Percentiles rank a stretch among this genome's conserved stretches.
Conservation (phyloP, 1,140 invertebrate species). For the Hypsibius dujardini region DNA sequence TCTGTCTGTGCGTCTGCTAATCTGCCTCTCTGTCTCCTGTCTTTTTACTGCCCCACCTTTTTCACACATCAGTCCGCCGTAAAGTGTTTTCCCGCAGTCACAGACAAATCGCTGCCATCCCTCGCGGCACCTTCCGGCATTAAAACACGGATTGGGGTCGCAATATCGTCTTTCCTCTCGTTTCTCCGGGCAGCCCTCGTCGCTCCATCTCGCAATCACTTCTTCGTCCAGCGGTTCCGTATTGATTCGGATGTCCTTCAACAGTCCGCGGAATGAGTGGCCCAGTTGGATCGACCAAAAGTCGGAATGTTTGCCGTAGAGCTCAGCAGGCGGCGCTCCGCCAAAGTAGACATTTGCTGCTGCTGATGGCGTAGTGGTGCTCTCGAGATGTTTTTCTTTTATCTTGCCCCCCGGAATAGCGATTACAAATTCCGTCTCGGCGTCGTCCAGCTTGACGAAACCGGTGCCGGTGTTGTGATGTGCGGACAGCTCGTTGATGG, state of each 20-base stretch:
- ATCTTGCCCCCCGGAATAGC: neutral
- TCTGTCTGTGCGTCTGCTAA: no score
- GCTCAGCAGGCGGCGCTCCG: neutral
- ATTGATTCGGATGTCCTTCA: neutral
- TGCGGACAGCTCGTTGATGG: neutral
- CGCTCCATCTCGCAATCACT: neutral
- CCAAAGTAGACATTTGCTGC: no score
- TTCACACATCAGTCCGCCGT: conserved; percentile 73
- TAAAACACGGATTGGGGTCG: conserved; percentile 64
- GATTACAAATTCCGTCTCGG: conserved; percentile 2
- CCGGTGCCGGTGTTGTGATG: no score
- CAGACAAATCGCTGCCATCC: conserved; percentile 92
- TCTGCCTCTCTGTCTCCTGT: no score
- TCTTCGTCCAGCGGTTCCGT: neutral
- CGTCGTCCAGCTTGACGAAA: neutral
- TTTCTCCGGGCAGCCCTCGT: neutral
- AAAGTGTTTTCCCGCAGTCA: conserved; percentile 75
- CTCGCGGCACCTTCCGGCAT: conserved; percentile 69
- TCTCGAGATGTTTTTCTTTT: neutral
- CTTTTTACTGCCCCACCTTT: conserved; percentile 49
- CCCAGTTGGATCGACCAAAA: conserved; percentile 1
- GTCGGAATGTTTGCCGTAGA: neutral
- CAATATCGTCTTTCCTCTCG: conserved; percentile 41
- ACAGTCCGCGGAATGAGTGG: neutral
- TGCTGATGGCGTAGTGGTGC: no score